Evolutionary conservation across 53 echinoderm and acorn worm species (phyloP).

Genomic region (Glandiceps talaboti): DNA sequence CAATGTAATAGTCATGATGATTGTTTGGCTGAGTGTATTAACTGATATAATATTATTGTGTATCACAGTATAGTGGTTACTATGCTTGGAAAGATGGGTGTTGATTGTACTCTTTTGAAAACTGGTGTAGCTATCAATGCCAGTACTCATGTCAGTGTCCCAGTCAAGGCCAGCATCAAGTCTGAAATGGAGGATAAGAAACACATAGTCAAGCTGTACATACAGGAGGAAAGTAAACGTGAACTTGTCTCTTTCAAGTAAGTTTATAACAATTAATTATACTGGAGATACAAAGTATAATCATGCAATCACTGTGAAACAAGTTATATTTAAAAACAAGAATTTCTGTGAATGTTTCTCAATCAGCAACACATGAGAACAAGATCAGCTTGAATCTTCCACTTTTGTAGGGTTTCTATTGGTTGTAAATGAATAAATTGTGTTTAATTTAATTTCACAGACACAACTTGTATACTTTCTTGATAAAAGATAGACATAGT

Average conservation of each 20-base stretch:
- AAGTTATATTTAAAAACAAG: too few species aligned
- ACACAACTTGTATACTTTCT: constrained; percentile 24
- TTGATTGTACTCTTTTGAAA: constrained; percentile 27
- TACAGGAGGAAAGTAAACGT: constrained; percentile 7
- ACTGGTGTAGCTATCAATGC: constrained; percentile 28
- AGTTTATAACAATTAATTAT: too few species aligned
- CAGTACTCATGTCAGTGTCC: constrained; percentile 31
- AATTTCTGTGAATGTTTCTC: too few species aligned
- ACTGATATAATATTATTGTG: too few species aligned
- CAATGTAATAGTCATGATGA: too few species aligned
- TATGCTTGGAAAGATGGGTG: constrained; percentile 25
- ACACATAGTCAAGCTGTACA: constrained; percentile 12
- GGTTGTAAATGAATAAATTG: too few species aligned
- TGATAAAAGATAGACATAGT: constrained; percentile 9
- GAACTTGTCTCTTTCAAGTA: constrained; percentile 38
- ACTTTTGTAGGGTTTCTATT: too few species aligned
- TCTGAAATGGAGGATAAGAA: constrained; percentile 37
- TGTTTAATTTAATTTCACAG: constrained; percentile 10
- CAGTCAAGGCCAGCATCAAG: constrained; percentile 23
- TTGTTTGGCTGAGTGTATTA: too few species aligned
- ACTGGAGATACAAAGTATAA: too few species aligned
- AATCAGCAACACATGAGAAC: too few species aligned
- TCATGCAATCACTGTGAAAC: neutral
- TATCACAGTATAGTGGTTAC: constrained; percentile 21
- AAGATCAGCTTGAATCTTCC: too few species aligned